These are phyloP conservation scores for Pituophis catenifer DNA, from an alignment of 2,113 vertebrate species.

Conservation along the genomic window DNA sequence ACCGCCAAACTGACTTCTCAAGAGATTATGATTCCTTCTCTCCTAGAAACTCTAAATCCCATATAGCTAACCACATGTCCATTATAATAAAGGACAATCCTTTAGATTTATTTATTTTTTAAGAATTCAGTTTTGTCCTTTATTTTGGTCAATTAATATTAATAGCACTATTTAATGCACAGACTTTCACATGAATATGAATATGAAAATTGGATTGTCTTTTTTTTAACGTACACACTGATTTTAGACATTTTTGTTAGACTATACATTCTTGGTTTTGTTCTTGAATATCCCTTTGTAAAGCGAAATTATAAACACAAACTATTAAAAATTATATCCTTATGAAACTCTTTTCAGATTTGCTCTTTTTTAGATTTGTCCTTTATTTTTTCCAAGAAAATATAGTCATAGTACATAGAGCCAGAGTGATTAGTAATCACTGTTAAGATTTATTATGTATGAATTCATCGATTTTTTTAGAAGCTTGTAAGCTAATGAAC, in stretches of 20 bases:
- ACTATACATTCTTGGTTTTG: background rate
- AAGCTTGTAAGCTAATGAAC: background rate
- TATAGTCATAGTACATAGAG: background rate
- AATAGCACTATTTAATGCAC: background rate
- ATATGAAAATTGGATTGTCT: background rate
- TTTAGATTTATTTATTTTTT: background rate
- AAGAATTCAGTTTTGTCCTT: background rate
- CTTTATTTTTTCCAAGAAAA: background rate
- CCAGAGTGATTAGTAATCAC: background rate
- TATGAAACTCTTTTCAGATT: background rate
- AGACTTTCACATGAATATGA: background rate
- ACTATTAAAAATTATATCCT: background rate
- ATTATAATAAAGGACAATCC: background rate
- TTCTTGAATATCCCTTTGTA: background rate
- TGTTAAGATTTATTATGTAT: background rate
- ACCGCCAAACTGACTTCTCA: background rate
- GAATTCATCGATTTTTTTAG: background rate
- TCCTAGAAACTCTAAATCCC: background rate
- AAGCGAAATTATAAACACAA: background rate
- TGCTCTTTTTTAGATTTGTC: background rate
- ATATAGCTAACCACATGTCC: too few relatives aligned
- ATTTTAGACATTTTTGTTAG: background rate
- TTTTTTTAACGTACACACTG: background rate
- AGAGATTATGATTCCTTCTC: background rate
- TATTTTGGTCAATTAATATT: background rate